Percentiles rank a stretch among this genome's conserved stretches.
phyloP scores from a whole-genome alignment of 1,140 invertebrate genomes.

The Zaprionus nigranus region DNA sequence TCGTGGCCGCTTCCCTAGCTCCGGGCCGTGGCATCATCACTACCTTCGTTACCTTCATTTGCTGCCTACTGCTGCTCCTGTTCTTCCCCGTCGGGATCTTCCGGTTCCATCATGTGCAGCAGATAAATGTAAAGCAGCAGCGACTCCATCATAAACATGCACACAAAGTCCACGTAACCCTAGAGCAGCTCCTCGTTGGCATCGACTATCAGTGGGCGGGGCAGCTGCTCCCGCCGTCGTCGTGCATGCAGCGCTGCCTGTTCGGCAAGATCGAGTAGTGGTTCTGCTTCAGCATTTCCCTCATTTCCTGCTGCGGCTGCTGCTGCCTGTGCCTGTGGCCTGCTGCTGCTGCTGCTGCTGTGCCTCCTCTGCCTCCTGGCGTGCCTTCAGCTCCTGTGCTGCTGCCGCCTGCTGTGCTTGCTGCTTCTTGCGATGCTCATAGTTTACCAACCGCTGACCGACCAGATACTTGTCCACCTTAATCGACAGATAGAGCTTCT shows the following conservation, averaged over 20 bases:
- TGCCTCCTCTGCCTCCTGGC: slow-evolving; percentile 55
- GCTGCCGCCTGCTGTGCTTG: slow-evolving; percentile 74
- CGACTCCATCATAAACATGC: slow-evolving; percentile 48
- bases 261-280: slow-evolving; percentile 28
- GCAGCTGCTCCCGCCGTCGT: slow-evolving; percentile 42
- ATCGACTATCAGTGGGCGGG: slow-evolving; percentile 48
- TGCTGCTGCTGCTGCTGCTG: slow-evolving; percentile 16
- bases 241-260: slow-evolving; percentile 52
- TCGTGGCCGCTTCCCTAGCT: neutral
- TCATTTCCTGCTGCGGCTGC: slow-evolving; percentile 6
- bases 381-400: slow-evolving; percentile 73
- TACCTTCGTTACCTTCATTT: neutral
- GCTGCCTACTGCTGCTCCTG: slow-evolving; percentile 8
- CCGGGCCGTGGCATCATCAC: neutral
- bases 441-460: slow-evolving; percentile 97
- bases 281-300: slow-evolving; percentile 27
- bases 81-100: neutral
- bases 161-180: slow-evolving; percentile 46
- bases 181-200: slow-evolving; percentile 57
- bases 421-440: slow-evolving; percentile 91
- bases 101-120: slow-evolving; percentile 24
- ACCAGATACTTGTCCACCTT: slow-evolving; percentile 99
- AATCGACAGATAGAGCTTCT: slow-evolving; percentile 98
- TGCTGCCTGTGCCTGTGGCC: slow-evolving; percentile 17
- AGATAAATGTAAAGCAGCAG: slow-evolving; percentile 58